Evolutionary conservation across 2,113 vertebrate genomes (phyloP), one percentile per base, ranked within the genome.

Genomic region (Euleptes europaea): DNA sequence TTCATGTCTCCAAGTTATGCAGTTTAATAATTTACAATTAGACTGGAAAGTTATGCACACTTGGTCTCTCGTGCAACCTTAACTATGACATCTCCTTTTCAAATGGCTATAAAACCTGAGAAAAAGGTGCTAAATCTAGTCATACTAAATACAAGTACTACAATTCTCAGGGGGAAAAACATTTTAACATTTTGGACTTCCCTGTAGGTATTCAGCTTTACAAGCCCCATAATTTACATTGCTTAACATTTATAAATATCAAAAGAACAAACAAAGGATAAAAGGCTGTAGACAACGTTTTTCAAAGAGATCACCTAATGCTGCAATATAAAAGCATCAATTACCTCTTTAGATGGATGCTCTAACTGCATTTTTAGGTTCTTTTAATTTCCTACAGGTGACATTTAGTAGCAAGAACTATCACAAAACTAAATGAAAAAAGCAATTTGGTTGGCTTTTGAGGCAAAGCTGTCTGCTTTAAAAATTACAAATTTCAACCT

Each of bases 231-330:
- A 87, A 87, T 87, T 83, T 83, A 83, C 75, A 83, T 74, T 87
- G 86, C 35, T 83, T 87, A 87, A 83, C 81, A 87, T 87, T 87
- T 83, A 83, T 82, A 78, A 87, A 87, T 83, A 87, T 78, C 81
- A 87, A 83, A 73, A 83, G 75, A 83, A 87, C 75, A 87, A 87
- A 83, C 69, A 83, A 28, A 73, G 79, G 54, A 74, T 74, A 83
- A 87, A 83, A 87, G 57, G 76, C 40, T 54, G 80, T 42, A 78
- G 31, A 49, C 74, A 51, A 63, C 33, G 15, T 87, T 83, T 85
- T 79, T 78, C 54, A 78, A 67, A 80, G 44, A 74, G 70, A 80
- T 80, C 70, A 66, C 26, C 69, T 74, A 72, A 74, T 86, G 42
- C 38, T 86, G 75, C 82, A 83, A 66, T 66, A 33, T 35, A 77